phyloP scores from a whole-genome alignment of 1,140 invertebrate species.

The Sitodiplosis mosellana region DNA sequence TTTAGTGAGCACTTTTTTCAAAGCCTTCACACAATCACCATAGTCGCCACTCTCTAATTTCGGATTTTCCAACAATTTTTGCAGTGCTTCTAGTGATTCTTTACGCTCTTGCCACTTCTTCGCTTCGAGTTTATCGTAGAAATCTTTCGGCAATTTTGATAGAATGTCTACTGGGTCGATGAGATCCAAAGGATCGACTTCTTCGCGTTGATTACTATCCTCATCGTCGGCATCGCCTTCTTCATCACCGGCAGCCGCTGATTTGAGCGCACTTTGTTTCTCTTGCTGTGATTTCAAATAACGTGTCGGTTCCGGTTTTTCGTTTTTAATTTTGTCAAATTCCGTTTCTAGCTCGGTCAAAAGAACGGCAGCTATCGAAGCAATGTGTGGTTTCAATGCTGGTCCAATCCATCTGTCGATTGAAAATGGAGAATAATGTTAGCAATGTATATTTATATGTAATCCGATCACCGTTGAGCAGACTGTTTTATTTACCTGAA shows the following conservation, averaged over 20 bases:
- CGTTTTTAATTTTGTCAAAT: constrained; percentile 54
- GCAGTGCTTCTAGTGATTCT: constrained; percentile 67
- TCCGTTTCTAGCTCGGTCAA: constrained; percentile 75
- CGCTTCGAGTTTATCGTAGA: constrained; percentile 85
- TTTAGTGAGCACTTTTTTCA: constrained; percentile 88
- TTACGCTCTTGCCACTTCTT: constrained; percentile 98
- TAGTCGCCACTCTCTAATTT: constrained; percentile 86
- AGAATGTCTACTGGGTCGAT: constrained; percentile 85
- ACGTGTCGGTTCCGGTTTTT: constrained; percentile 53
- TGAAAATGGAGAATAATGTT: too few relatives aligned
- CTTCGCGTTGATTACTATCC: constrained; percentile 33
- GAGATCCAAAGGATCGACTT: constrained; percentile 81
- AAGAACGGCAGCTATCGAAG: constrained; percentile 72
- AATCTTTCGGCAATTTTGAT: constrained; percentile 84
- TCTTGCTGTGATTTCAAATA: constrained; percentile 81
- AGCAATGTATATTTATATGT: too few relatives aligned
- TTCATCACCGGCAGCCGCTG: constrained; percentile 33
- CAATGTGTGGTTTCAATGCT: constrained; percentile 71
- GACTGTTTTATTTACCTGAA: constrained; percentile 37
- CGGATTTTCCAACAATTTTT: constrained; percentile 57
- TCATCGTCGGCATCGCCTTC: constrained; percentile 27
- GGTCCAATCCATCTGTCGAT: constrained; percentile 73
- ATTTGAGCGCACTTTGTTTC: constrained; percentile 42
- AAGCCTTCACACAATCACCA: constrained; percentile 63
- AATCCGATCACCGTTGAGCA: too few relatives aligned